Conservation (phyloP, 2,888 invertebrate species). For the Hyalella azteca region DNA sequence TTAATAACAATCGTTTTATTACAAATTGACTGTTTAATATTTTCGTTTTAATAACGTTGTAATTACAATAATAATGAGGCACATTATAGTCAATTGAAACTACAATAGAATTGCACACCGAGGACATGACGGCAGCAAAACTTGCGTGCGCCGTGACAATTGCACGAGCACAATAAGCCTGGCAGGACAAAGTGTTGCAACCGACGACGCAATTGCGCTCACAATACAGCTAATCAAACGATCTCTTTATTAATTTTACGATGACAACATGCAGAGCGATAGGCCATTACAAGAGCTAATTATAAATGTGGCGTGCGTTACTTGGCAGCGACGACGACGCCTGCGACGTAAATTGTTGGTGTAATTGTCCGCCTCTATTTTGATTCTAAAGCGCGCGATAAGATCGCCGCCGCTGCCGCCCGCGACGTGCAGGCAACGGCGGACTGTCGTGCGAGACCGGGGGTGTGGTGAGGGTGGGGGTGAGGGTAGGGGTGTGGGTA, state of each 20-base stretch:
- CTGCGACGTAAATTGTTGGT: background rate
- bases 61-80: too few species aligned
- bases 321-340: background rate
- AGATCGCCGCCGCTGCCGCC: background rate
- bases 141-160: too few species aligned
- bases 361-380: constrained; percentile 4
- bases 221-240: background rate
- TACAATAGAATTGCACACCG: too few species aligned
- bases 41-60: too few species aligned
- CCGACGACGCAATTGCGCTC: background rate
- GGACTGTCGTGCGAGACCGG: background rate
- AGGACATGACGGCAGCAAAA: too few species aligned
- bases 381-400: background rate
- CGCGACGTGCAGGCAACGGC: too few species aligned
- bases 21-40: too few species aligned
- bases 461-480: background rate
- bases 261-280: constrained; percentile 20
- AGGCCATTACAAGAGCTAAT: constrained; percentile 34
- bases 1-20: too few species aligned
- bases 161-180: too few species aligned
- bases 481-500: background rate
- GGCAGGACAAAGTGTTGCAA: too few species aligned
- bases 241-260: constrained; percentile 35
- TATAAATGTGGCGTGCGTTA: constrained; percentile 8
- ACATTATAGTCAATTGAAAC: too few species aligned